Conservation (phyloP, 1,140 invertebrate genomes). For the Mya arenaria region DNA sequence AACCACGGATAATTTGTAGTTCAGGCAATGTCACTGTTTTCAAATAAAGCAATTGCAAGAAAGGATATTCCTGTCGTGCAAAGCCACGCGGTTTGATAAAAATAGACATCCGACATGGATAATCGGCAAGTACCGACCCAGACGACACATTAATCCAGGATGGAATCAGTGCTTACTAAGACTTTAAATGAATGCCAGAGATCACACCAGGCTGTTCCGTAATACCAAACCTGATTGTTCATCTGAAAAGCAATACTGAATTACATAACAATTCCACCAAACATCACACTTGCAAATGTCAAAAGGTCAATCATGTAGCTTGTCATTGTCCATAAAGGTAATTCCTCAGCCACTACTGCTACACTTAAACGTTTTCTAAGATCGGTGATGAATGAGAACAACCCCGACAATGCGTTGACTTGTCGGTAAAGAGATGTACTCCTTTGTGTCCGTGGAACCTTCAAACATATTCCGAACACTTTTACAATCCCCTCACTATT, state of each 20-base stretch:
- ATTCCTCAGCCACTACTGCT: constrained; percentile 96
- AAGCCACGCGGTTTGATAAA: constrained; percentile 96
- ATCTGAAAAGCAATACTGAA: constrained; percentile 97
- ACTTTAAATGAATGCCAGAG: constrained; percentile 99
- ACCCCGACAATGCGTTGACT: constrained; percentile 69
- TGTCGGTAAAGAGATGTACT: constrained; percentile 34
- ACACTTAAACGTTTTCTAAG: constrained; percentile 95
- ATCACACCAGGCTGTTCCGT: constrained; percentile 94
- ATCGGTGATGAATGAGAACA: constrained; percentile 82
- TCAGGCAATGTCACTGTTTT: constrained; percentile 70
- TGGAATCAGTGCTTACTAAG: constrained; percentile 97
- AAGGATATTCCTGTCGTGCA: constrained; percentile 95
- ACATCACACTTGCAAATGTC: constrained; percentile 98
- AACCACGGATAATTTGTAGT: constrained; percentile 71
- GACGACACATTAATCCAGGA: constrained; percentile 96
- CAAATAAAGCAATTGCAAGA: constrained; percentile 97
- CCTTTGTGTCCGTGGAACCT: constrained; percentile 38
- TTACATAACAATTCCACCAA: constrained; percentile 97
- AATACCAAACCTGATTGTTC: constrained; percentile 90
- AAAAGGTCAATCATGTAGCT: constrained; percentile 99
- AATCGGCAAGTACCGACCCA: constrained; percentile 92
- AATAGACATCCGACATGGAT: constrained; percentile 94
- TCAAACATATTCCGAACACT: constrained; percentile 24
- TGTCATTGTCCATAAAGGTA: constrained; percentile 97
- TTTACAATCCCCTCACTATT: too few relatives aligned